Conservation (phyloP, 2,113 vertebrate species). For the Apodemus sylvaticus region DNA sequence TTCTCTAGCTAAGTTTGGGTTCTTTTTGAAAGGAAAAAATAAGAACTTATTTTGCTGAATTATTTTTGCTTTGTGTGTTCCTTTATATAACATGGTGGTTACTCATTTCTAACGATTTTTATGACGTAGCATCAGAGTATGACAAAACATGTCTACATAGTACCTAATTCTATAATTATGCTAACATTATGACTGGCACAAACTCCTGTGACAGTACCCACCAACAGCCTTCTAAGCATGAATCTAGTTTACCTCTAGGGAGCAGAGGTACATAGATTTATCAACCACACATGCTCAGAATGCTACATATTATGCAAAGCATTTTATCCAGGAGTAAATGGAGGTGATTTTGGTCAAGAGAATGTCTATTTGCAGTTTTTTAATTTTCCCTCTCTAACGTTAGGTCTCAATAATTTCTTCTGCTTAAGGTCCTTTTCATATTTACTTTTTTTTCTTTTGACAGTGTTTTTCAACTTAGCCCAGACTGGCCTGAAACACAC, state of each 20-base stretch:
- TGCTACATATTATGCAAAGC: no score
- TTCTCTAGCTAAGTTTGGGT: neutral
- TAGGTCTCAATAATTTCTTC: slow-evolving; percentile 4
- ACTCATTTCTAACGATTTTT: neutral
- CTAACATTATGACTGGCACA: neutral
- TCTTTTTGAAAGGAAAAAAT: neutral
- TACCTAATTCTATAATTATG: neutral
- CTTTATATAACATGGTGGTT: neutral
- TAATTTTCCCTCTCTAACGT: neutral
- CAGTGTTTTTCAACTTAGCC: neutral
- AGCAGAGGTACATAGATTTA: neutral
- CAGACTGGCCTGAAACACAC: neutral
- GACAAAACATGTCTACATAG: neutral
- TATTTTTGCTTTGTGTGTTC: neutral
- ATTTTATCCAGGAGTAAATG: neutral
- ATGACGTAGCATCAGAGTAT: neutral
- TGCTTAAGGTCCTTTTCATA: neutral
- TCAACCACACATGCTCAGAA: fast-evolving
- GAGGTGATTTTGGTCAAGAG: neutral
- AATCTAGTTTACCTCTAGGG: neutral
- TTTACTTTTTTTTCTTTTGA: neutral
- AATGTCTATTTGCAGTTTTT: neutral
- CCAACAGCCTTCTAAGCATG: neutral
- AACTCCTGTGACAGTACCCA: neutral
- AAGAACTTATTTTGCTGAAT: neutral